Base-by-base conservation (phyloP, 2,113 vertebrate genomes). In the Tragelaphus imberbis region DNA sequence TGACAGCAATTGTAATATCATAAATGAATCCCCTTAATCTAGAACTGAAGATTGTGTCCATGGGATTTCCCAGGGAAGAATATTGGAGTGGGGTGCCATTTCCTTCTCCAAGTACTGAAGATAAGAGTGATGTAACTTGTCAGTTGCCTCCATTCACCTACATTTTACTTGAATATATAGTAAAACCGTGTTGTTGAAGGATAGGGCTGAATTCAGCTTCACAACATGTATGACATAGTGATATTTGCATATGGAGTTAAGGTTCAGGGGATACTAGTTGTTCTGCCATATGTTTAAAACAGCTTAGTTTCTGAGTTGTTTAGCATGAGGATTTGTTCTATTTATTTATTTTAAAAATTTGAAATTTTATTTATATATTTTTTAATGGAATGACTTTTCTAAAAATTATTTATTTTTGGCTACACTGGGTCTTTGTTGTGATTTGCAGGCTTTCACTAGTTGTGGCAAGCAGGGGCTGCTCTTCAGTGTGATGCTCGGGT, bases 1-100 rank as follows among this genome's bases (percentile, higher is more conserved):
- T 96, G 91, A 96, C 77, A 90, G 25, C 94, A 95, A 53, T 81
- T 53, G 84, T 84, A 81, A 96, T 95, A 98, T 97, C 81, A 63
- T 96, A 51, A 96, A 92, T 19, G 90, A 65, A 90, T 89, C 55
- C 28, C 40, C 53, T 93, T 97, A 91, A 84, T 90, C 68, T 84
- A 75, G 80, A 94, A n/a, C 63, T 77, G 53, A 92, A 97, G 71
- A 95, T 88, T 77, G 71, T 77, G 71, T 77, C 40, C 23, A 15
- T 77, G 71, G 71, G 21, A 77, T 77, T 77, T 77, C 40, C 71
- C 71, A 44, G 23, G 71, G 36, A 77, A 77, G 71, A 44, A 44
- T 77, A 77, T 25, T 77, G 36, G 71, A 44, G 71, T 44, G 23
- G 40, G 23, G 27, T 77, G 40, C 23, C 40, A 44, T 77, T 77